Percentiles rank a stretch among this genome's conserved stretches.
phyloP scores from a whole-genome alignment of 2,797 vertebrate species.

The Halcyon smyrnensis region DNA sequence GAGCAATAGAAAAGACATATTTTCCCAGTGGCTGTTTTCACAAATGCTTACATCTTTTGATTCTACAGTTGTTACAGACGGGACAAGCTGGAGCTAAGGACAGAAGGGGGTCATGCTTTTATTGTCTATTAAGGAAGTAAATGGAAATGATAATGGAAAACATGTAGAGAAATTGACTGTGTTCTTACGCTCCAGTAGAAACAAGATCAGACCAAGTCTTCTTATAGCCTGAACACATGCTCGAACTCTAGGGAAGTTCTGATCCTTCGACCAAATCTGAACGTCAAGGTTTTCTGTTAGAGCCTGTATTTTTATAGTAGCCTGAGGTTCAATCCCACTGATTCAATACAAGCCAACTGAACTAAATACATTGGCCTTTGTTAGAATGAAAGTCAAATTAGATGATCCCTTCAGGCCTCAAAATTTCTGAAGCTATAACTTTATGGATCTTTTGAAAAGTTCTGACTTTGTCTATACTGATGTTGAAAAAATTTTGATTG shows the following conservation, averaged over 20 bases:
- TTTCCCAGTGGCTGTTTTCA: slow-evolving; percentile 38
- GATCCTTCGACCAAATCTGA: background rate
- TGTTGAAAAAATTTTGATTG: background rate
- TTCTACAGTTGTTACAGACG: background rate
- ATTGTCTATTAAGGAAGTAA: background rate
- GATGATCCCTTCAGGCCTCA: background rate
- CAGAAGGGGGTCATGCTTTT: background rate
- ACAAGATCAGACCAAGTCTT: background rate
- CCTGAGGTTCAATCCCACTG: background rate
- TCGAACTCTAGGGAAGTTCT: background rate
- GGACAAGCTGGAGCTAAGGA: background rate
- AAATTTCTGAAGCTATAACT: background rate
- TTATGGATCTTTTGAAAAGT: background rate
- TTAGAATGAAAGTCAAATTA: background rate
- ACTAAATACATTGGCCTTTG: background rate
- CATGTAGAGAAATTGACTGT: background rate
- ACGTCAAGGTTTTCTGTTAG: background rate
- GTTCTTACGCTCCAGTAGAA: background rate
- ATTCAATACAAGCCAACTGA: background rate
- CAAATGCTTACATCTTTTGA: slow-evolving; percentile 7
- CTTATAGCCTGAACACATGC: background rate
- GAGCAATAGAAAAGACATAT: slow-evolving; percentile 16
- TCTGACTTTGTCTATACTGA: background rate
- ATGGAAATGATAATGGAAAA: background rate
- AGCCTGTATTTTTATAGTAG: background rate